These are phyloP conservation scores for Xenopus laevis DNA, from an alignment of 2,113 vertebrate species.

Conservation along the genomic window DNA sequence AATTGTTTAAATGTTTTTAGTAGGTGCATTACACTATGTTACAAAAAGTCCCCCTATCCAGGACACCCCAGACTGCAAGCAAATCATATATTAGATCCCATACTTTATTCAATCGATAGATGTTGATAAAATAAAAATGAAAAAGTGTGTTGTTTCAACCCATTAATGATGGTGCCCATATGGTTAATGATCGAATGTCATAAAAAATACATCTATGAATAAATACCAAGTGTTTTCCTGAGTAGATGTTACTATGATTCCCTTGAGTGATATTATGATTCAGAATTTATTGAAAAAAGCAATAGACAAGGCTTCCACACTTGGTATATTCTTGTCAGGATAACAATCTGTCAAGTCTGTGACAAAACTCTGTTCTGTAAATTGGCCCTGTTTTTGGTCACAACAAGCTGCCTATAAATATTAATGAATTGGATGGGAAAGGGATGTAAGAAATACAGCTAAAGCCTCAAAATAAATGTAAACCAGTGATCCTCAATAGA, in stretches of 20 bases:
- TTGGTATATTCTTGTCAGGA: slow-evolving; percentile 5
- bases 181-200: neutral
- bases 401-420: neutral
- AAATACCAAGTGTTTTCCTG: neutral
- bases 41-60: no score
- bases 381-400: neutral
- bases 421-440: neutral
- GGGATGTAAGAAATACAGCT: no score
- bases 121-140: no score
- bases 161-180: no score
- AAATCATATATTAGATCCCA: no score
- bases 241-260: slow-evolving; percentile 14
- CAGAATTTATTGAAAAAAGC: slow-evolving; percentile 10
- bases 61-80: no score
- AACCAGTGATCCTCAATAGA: no score
- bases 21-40: no score
- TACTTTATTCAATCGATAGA: no score
- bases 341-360: slow-evolving; percentile 18
- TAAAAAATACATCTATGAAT: neutral
- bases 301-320: neutral
- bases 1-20: no score
- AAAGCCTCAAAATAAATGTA: no score
- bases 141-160: no score
- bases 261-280: slow-evolving; percentile 12
- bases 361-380: slow-evolving; percentile 8